Percentiles rank a stretch among this genome's conserved stretches.
These are phyloP conservation scores for Centruroides sculpturatus DNA, from an alignment of 1,140 invertebrate species.

Conservation along the genomic window DNA sequence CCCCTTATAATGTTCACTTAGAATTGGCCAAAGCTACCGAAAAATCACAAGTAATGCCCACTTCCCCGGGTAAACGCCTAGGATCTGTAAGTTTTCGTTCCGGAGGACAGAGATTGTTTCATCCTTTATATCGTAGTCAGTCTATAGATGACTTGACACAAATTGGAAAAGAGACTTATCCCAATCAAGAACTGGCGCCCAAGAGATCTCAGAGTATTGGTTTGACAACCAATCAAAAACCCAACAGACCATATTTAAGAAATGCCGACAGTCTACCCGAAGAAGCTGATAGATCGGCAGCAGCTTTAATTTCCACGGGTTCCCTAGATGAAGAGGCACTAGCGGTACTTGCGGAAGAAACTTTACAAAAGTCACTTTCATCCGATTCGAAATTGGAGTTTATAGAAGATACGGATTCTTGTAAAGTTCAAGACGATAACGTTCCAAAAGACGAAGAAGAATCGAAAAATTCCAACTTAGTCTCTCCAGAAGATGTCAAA, in stretches of 20 bases:
- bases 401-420: constrained; percentile 24
- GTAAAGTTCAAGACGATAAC: constrained; percentile 21
- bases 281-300: constrained; percentile 29
- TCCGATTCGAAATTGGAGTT: no score
- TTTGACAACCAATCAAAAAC: constrained; percentile 4
- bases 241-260: constrained; percentile 6
- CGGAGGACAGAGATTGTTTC: constrained; percentile 37
- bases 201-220: constrained; percentile 12
- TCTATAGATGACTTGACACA: constrained; percentile 44
- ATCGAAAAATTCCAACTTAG: neutral
- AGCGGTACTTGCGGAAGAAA: neutral
- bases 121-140: constrained; percentile 51
- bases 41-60: neutral
- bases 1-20: constrained; percentile 69
- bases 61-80: constrained; percentile 27
- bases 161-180: constrained; percentile 10
- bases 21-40: constrained; percentile 40
- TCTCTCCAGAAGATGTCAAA: neutral
- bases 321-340: constrained; percentile 37
- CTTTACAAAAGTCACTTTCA: no score
- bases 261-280: constrained; percentile 30
- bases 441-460: constrained; percentile 15
- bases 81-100: constrained; percentile 11
- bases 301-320: constrained; percentile 39
- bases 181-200: neutral